These are phyloP conservation scores for Pachymerium ferrugineum DNA, from an alignment of 2,888 invertebrate genomes.

Conservation along the genomic window DNA sequence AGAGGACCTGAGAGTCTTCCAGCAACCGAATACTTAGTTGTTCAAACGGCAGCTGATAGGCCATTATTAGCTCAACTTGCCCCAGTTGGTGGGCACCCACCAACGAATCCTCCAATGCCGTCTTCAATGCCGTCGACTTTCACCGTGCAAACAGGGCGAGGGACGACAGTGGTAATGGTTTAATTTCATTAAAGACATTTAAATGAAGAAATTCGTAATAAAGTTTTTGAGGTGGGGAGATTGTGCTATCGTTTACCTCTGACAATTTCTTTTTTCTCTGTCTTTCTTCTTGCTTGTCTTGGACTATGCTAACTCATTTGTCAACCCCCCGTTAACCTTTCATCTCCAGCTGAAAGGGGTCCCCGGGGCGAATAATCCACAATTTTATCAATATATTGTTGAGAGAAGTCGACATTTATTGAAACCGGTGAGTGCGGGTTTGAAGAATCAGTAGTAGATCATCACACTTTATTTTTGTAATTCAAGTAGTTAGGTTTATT, in stretches of 20 bases:
- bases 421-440: constrained; percentile 73
- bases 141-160: constrained; percentile 44
- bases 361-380: constrained; percentile 90
- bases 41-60: constrained; percentile 64
- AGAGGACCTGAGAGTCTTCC: constrained; percentile 67
- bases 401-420: constrained; percentile 94
- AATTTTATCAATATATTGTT: constrained; percentile 91
- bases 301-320: constrained; percentile 23
- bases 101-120: constrained; percentile 39
- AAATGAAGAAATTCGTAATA: neutral
- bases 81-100: constrained; percentile 35
- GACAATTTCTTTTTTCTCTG: constrained; percentile 34
- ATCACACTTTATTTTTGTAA: constrained; percentile 11
- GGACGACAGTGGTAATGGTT: constrained; percentile 46
- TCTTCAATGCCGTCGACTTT: constrained; percentile 40
- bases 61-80: constrained; percentile 50
- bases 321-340: constrained; percentile 5
- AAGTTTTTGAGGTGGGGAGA: neutral
- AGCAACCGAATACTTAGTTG: constrained; percentile 81
- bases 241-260: constrained; percentile 30
- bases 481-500: constrained; percentile 28
- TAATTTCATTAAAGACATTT: constrained; percentile 21
- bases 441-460: constrained; percentile 43
- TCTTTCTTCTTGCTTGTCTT: constrained; percentile 42
- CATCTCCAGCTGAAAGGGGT: constrained; percentile 79